A percentile compares a stretch with the other conserved stretches of the same genome.
phyloP scores from a whole-genome alignment of 2,888 invertebrate genomes.

The Dryobota labecula region DNA sequence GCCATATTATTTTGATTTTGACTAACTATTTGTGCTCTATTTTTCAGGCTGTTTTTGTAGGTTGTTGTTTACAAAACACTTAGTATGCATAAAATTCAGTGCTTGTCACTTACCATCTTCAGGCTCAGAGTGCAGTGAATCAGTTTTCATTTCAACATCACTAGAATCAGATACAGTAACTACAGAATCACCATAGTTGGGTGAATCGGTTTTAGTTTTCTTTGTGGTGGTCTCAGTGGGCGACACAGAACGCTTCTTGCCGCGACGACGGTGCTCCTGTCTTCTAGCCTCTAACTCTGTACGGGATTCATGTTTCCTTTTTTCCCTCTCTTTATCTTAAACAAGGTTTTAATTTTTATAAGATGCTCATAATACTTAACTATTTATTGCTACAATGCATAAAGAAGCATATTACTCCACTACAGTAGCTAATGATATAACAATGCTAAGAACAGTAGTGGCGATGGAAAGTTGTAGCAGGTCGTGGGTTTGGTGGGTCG shows the following conservation, averaged over 20 bases:
- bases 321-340: slow-evolving; percentile 93
- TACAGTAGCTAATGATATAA: neutral
- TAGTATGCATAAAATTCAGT: neutral
- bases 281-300: slow-evolving; percentile 94
- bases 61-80: neutral
- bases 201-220: slow-evolving; percentile 82
- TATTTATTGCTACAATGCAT: slow-evolving; percentile 2
- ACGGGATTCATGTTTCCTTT: slow-evolving; percentile 94
- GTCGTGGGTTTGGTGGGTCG: too few relatives aligned
- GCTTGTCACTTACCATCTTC: slow-evolving; percentile 80
- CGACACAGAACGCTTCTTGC: slow-evolving; percentile 84
- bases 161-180: slow-evolving; percentile 88
- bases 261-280: slow-evolving; percentile 90
- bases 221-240: slow-evolving; percentile 79
- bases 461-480: too few relatives aligned
- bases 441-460: too few relatives aligned
- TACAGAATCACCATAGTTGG: slow-evolving; percentile 83
- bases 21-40: neutral
- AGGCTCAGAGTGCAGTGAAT: slow-evolving; percentile 82
- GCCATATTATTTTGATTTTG: neutral
- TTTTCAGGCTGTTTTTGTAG: neutral
- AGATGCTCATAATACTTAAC: neutral
- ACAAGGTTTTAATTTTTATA: slow-evolving; percentile 48
- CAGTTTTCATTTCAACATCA: slow-evolving; percentile 88
- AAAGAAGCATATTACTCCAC: neutral